These are phyloP conservation scores for Drosophila quinaria DNA, from an alignment of 2,888 invertebrate genomes.

Conservation along the genomic window DNA sequence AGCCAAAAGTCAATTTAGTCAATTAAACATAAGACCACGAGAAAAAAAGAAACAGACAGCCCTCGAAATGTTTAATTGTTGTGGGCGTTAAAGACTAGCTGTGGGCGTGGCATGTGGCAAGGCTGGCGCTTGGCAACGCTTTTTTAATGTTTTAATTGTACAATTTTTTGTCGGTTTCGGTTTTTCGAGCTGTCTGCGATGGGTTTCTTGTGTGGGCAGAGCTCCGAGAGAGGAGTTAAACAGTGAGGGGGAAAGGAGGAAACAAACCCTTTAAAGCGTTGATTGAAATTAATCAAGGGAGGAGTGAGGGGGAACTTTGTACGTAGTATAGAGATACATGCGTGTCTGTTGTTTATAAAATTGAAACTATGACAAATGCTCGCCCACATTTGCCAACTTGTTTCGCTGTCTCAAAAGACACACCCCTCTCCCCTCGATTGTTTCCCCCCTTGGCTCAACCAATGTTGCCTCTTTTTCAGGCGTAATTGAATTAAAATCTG, in stretches of 20 bases:
- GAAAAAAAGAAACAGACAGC: constrained; percentile 14
- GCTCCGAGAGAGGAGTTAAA: neutral
- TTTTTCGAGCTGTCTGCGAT: constrained; percentile 18
- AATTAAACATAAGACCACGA: constrained; percentile 39
- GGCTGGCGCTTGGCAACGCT: constrained; percentile 41
- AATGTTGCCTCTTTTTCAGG: constrained; percentile 19
- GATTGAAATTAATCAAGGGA: constrained; percentile 32
- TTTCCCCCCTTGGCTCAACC: neutral
- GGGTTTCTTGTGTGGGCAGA: constrained; percentile 23
- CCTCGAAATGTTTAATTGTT: constrained; percentile 33
- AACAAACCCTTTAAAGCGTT: constrained; percentile 42
- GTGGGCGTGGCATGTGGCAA: constrained; percentile 37
- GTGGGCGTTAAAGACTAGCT: constrained; percentile 15
- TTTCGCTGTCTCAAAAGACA: constrained; percentile 12
- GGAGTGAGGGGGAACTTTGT: constrained; percentile 1
- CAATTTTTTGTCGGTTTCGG: constrained; percentile 22
- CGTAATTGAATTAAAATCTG: constrained; percentile 51
- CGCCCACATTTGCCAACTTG: constrained; percentile 39
- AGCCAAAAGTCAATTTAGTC: constrained; percentile 37
- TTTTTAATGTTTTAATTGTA: constrained; percentile 48
- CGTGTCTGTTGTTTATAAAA: constrained; percentile 42
- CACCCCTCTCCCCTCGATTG: neutral
- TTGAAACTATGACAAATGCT: constrained; percentile 50
- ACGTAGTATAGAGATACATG: constrained; percentile 22
- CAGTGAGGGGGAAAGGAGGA: neutral